A percentile compares a stretch with the other conserved stretches of the same genome.
phyloP scores from a whole-genome alignment of 2,797 vertebrate genomes.

The Oreochromis mossambicus region DNA sequence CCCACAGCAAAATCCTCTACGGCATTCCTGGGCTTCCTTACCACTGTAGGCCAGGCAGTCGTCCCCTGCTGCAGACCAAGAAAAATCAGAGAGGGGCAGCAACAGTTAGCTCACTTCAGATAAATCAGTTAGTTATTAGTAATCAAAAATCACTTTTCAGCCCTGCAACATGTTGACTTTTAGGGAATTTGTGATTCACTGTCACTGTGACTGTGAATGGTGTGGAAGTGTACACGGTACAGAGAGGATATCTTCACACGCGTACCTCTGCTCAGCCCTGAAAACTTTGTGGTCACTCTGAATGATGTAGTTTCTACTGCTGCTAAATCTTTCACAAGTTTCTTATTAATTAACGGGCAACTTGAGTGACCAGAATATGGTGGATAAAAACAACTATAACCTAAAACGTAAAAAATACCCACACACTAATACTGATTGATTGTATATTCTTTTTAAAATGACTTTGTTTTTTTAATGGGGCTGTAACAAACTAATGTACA shows the following conservation, averaged over 20 bases:
- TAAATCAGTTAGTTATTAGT: neutral
- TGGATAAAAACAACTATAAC: neutral
- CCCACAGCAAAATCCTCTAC: slow-evolving; percentile 52
- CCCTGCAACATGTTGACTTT: neutral
- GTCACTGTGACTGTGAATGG: fast-evolving
- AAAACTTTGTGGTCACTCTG: neutral
- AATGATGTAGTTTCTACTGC: fast-evolving
- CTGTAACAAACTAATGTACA: neutral
- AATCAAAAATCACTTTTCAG: neutral
- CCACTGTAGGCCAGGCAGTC: slow-evolving; percentile 44
- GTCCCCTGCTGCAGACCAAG: slow-evolving; percentile 3
- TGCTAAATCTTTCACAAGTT: fast-evolving
- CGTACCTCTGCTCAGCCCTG: fast-evolving
- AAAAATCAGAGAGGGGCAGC: neutral
- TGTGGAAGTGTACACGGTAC: neutral
- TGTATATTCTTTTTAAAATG: neutral
- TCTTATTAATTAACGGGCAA: neutral
- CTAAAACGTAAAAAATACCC: neutral
- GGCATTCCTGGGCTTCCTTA: fast-evolving
- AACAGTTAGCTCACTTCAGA: fast-evolving
- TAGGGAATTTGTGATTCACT: fast-evolving
- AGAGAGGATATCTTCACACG: neutral
- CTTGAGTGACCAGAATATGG: neutral
- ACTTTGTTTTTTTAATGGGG: neutral
- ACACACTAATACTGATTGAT: neutral